phyloP scores from a whole-genome alignment of 2,888 invertebrate species.

The Rhodophaea formosa region DNA sequence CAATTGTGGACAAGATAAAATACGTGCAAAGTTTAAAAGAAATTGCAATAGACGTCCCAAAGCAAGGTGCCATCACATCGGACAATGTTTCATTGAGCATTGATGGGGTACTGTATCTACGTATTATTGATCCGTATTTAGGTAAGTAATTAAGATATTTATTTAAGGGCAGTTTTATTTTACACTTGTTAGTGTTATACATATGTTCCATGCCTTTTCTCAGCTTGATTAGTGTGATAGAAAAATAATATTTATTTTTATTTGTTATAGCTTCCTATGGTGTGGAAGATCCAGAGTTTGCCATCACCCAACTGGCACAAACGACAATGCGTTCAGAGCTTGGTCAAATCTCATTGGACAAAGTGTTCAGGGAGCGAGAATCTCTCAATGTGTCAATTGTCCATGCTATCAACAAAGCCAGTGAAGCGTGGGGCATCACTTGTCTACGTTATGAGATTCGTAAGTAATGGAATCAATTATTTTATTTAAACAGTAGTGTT shows the following conservation, averaged over 20 bases:
- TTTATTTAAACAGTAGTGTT: not conserved
- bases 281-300: slow-evolving; percentile 99
- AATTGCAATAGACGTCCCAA: slow-evolving; percentile 99
- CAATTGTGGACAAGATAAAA: slow-evolving; percentile 94
- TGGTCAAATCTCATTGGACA: slow-evolving; percentile 97
- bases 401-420: slow-evolving; percentile 97
- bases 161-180: not conserved
- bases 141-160: slow-evolving; percentile 59
- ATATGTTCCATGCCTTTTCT: too few species aligned
- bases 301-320: slow-evolving; percentile 98
- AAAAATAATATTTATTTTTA: not conserved
- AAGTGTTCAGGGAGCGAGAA: slow-evolving; percentile 98
- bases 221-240: too few species aligned
- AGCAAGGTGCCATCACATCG: slow-evolving; percentile 98
- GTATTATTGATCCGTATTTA: slow-evolving; percentile 95
- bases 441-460: slow-evolving; percentile 89
- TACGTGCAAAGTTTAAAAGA: slow-evolving; percentile 99
- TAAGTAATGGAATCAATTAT: slow-evolving; percentile 43
- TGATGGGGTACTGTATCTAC: slow-evolving; percentile 97
- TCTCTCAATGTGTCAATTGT: slow-evolving; percentile 97
- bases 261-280: slow-evolving; percentile 90
- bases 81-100: slow-evolving; percentile 98
- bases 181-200: too few species aligned
- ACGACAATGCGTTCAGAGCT: slow-evolving; percentile 99
- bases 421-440: slow-evolving; percentile 98